Base-by-base conservation (phyloP, 2,888 invertebrate species). In the Galerucella calmariensis region DNA sequence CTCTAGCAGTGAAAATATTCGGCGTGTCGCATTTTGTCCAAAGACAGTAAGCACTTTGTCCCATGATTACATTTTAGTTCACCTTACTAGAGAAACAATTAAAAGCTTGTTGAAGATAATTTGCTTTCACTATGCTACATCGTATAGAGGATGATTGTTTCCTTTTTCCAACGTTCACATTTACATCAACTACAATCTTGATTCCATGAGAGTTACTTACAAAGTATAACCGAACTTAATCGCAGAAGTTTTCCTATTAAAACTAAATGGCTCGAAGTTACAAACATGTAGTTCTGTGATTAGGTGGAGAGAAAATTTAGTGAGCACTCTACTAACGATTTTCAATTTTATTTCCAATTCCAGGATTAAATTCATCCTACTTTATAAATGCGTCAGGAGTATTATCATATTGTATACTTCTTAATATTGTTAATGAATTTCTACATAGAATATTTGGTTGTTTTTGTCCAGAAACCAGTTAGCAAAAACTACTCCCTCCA, bases 251-350 rank as follows among this genome's bases (percentile, higher is more conserved):
- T 72, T 66, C 72, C 72, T 72, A 72, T 72, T 72, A 72, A 72
- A 72, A 72, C 72, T 72, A 72, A 72, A 72, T 72, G 59, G 72
- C 72, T 61, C 59, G 72, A 59, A 72, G 72, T 72, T 67, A 72
- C 62, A 66, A 71, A 71, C 71, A 72, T 72, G 59, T 72, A 72
- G 66, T 72, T 66, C 67, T 67, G 41, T 72, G 66, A 72, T 72
- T 72, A 72, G 72, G 53, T 59, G 20, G 2, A 67, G 58, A 51
- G 66, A 67, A 72, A 67, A 72, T 72, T 67, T 72, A 72, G 16
- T 65, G 46, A 46, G 44, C 44, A 46, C 44, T 65, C 6, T 20
- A 20, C 46, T 46, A 35, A 46, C 16, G 63, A 12, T 65, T 65
- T 44, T 46, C 46, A 44, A 65, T 62, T 46, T 46, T 46, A 65